Evolutionary conservation across 2,888 invertebrate genomes (phyloP), one percentile per base, ranked within the genome.

Genomic region (Homarus gammarus): DNA sequence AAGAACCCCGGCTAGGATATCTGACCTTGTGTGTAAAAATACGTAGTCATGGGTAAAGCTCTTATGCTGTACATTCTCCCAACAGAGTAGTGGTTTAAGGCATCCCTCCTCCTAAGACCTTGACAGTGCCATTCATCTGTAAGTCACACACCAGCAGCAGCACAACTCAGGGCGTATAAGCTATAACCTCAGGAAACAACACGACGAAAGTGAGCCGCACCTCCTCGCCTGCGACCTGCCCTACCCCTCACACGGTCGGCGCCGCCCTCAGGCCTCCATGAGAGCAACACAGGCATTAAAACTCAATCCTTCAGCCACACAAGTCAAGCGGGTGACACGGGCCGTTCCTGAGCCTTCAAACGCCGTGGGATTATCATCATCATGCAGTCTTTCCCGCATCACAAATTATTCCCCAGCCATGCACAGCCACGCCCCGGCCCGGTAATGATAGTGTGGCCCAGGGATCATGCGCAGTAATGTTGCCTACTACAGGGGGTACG

Each of bases 291-390:
- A 85, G 18, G 49, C 68, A 85, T 85, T 77, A 85, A 85, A 75
- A 85, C 64, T 68, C 85, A 61, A 85, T 85, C 77, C 85, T 22
- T 85, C 85, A 85, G 68, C 77, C 64, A 31, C 77, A 33, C 64
- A 31, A 44, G 64, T 75, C 77, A 68, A 77, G 75, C 38, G 61
- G 68, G 85, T 77, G 77, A 77, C 85, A 64, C 68, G 77, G 77
- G 64, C 40, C 44, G 40, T 31, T 64, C 44, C n/a, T 31, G 36
- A 75, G 38, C 85, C 85, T 85, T 64, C 85, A 77, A 85, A 68
- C 64, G 64, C 49, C n/a, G 38, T 40, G 33, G 73, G 85, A 85
- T 64, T 85, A 77, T 85, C 77, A 85, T 85, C 77, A 85, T 85
- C 73, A 44, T 38, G 38, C 31, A 75, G 85, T 73, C 85, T 56